These are phyloP conservation scores for Myrmecobius fasciatus DNA, from an alignment of 2,113 vertebrate species.

Conservation along the genomic window DNA sequence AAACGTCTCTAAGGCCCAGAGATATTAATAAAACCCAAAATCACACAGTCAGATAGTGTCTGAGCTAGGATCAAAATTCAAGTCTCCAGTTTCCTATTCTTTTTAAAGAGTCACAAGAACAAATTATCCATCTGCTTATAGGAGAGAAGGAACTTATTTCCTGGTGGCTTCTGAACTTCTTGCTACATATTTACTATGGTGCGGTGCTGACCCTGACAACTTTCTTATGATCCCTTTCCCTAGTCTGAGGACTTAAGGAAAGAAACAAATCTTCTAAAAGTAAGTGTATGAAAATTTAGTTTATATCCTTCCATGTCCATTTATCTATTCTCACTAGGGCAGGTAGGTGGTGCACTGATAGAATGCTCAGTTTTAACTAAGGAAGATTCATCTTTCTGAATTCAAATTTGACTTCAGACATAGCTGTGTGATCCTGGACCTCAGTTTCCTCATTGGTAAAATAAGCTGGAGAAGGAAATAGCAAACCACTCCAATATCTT, in stretches of 20 bases:
- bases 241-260: background rate
- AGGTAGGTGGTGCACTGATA: background rate
- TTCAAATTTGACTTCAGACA: background rate
- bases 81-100: background rate
- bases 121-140: background rate
- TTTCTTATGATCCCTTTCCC: background rate
- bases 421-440: too few species aligned
- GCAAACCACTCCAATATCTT: background rate
- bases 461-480: background rate
- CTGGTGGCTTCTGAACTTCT: background rate
- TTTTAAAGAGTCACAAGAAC: background rate
- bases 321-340: background rate
- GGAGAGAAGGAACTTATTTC: background rate
- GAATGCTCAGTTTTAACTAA: background rate
- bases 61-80: background rate
- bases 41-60: background rate
- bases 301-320: background rate
- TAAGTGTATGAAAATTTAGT: background rate
- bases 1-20: background rate
- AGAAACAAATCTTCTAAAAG: background rate
- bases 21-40: background rate
- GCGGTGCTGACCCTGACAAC: background rate
- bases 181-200: background rate
- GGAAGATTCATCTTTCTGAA: background rate
- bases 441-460: background rate